Conservation (phyloP, 2,797 vertebrate genomes). For the Myotis vivesi region DNA sequence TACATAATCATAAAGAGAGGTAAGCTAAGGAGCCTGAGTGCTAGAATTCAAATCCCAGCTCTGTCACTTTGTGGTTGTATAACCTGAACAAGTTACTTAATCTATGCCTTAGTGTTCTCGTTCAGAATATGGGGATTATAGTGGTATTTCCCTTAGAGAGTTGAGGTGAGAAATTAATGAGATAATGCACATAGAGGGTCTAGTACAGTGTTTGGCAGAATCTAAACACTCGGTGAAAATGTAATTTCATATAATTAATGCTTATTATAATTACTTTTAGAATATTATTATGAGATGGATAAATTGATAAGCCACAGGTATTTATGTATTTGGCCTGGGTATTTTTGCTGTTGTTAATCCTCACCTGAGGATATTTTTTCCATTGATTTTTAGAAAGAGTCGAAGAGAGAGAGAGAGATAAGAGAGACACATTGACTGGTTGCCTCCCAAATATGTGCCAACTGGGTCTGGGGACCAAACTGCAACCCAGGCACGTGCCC, state of each 20-base stretch:
- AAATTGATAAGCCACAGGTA: not conserved
- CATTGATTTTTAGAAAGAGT: no score
- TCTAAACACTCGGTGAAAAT: not conserved
- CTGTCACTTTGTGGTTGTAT: not conserved
- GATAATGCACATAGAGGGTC: not conserved
- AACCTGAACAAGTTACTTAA: not conserved
- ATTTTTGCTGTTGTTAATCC: not conserved
- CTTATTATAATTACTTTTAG: conserved; percentile 27
- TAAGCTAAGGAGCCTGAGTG: not conserved
- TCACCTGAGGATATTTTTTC: no score
- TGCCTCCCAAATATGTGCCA: no score
- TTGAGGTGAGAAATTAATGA: not conserved
- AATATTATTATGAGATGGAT: conserved; percentile 3
- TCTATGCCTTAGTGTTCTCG: not conserved
- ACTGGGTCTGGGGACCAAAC: no score
- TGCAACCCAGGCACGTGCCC: no score
- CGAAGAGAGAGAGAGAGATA: no score
- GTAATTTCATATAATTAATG: conserved; percentile 1
- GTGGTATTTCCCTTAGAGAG: not conserved
- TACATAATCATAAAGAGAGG: not conserved
- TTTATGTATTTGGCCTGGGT: conserved; percentile 14
- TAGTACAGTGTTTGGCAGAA: not conserved
- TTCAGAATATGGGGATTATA: not conserved
- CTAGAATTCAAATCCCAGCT: not conserved
- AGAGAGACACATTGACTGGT: no score